Evolutionary conservation across 1,140 invertebrate genomes (phyloP), one percentile per base, ranked within the genome.

Genomic region (Bursaphelenchus mucronatus): DNA sequence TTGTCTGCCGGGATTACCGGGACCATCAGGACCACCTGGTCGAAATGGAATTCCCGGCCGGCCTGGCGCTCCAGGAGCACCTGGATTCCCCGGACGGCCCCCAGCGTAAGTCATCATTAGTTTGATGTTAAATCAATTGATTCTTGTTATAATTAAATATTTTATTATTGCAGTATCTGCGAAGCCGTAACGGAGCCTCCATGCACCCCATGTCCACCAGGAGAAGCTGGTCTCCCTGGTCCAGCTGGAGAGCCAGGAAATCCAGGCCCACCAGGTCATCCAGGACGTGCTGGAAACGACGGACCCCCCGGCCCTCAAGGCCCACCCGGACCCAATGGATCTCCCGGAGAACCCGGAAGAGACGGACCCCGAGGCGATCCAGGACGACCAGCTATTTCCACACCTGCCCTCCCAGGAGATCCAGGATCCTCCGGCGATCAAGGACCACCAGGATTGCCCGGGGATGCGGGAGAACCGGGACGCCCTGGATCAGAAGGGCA

Each of bases 111-210:
- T n/a, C 17, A 40, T 64, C 10, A 67, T 40, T 44, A 5, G 11
- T n/a, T 44, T 59, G 64, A 44, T 15, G 7, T 52, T 59, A n/a
- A 13, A 8, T 2, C 8, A 70, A 43, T 7, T 30, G 46, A 17
- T 41, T 11, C 49, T 63, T 43, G 8, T 17, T 0, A 66, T 53
- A 19, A 40, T 21, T 66, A 50, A 3, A n/a, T 5, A 3, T 5
- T 30, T 30, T 30, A 30, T 30, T 5, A 30, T 21, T 71, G 40
- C 41, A 71, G 72, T 17, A 62, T 81, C 44, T 80, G 78, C 43
- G 79, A 80, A 64, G 74, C 81, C 55, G 63, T 80, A 11, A 81
- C 78, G 43, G 73, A 77, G 52, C 79, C 78, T 4, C 78, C 78
- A 56, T 80, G 78, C 70, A 71, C 61, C 13, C 70, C 79, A 5